Conservation (phyloP, 92 coral and sea anemone species). For the Epizoanthus rinbou region DNA sequence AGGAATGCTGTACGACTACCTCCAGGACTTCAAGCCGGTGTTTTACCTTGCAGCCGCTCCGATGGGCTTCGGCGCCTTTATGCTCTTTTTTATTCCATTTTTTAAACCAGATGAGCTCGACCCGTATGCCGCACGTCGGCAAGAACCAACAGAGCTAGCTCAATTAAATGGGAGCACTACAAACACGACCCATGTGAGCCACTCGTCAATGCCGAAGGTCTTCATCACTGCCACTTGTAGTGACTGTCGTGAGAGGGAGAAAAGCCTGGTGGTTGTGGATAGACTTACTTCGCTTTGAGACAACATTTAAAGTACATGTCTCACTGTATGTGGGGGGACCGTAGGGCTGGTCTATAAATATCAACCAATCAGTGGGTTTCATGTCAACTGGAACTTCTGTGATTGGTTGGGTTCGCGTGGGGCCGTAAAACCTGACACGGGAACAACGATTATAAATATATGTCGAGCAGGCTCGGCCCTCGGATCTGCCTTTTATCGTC, state of each 20-base stretch:
- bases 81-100: slow-evolving; percentile 59
- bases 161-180: slow-evolving; percentile 41
- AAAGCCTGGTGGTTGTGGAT: slow-evolving; percentile 11
- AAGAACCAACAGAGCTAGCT: slow-evolving; percentile 31
- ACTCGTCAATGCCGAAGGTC: slow-evolving; percentile 17
- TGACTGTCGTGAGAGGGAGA: slow-evolving; percentile 20
- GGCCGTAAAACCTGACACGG: too few species aligned
- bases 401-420: too few species aligned
- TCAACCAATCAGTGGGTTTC: too few species aligned
- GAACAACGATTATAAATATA: too few species aligned
- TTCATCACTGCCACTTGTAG: slow-evolving; percentile 11
- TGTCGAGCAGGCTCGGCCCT: too few species aligned
- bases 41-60: slow-evolving; percentile 88
- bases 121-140: slow-evolving; percentile 1
- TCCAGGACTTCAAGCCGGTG: slow-evolving; percentile 73
- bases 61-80: slow-evolving; percentile 74
- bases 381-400: too few species aligned
- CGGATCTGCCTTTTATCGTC: too few species aligned
- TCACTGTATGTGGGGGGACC: too few species aligned
- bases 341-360: too few species aligned
- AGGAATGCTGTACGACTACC: slow-evolving; percentile 77
- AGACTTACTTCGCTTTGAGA: slow-evolving; percentile 26
- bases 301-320: too few species aligned
- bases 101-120: slow-evolving; percentile 33
- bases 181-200: slow-evolving; percentile 31